Evolutionary conservation across 2,113 vertebrate species (phyloP), one percentile per base, ranked within the genome.

Genomic region (Phylloscopus whistleri): DNA sequence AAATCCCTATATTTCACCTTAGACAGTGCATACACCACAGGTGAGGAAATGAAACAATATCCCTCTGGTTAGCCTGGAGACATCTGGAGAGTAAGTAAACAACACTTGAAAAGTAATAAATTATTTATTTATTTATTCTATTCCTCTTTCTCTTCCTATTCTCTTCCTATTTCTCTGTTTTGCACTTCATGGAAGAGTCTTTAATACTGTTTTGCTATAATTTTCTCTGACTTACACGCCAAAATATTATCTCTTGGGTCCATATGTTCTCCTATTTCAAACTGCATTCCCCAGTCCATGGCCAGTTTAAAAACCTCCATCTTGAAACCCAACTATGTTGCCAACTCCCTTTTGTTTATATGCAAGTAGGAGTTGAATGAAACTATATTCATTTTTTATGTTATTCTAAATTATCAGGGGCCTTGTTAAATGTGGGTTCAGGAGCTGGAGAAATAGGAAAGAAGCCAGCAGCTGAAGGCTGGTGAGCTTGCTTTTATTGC

Each of bases 201-300:
- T 87, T 87, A 82, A 53, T 53, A 82, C 8, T 19, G 3, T 89
- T 82, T 83, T 93, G 28, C 22, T 83, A 11, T 49, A 52, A 60
- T 78, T 72, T 94, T 33, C 23, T 88, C 48, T 39, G 28, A 75
- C 14, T 60, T 84, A 68, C 22, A 59, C 18, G 43, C 21, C 20
- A 94, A 53, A 93, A n/a, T 77, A 81, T 87, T 95, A 90, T 94
- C 68, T 91, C 72, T 75, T 75, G 52, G 21, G 37, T 33, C 18
- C 82, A 60, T 83, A 89, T 53, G 55, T 74, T 70, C 17, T 84
- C 41, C 33, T 86, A 1, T 81, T 93, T 74, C 60, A 43, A 74
- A 49, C 37, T 74, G 37, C 11, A 9, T 90, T 3, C 20, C 30
- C 6, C 11, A 19, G 48, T 13, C 9, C 11, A 28, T 13, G 35